Conservation (phyloP, 2,797 vertebrate genomes). For the Galago senegalensis region DNA sequence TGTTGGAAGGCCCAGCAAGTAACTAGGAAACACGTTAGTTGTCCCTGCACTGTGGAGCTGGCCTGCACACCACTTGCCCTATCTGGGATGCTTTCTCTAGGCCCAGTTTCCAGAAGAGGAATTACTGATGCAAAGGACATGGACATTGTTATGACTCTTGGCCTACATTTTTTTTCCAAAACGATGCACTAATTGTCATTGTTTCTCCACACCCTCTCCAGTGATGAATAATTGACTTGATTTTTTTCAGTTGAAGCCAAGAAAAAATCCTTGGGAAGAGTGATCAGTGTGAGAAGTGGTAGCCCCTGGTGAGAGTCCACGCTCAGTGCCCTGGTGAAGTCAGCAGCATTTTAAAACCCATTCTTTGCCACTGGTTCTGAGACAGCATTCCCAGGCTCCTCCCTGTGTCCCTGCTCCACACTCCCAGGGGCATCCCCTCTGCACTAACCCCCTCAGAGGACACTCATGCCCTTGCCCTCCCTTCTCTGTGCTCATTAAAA, state of each 20-base stretch:
- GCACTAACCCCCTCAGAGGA: too few species aligned
- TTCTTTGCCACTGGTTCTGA: background rate
- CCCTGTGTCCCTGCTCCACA: background rate
- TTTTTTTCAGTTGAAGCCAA: background rate
- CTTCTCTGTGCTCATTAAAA: background rate
- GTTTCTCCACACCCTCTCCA: background rate
- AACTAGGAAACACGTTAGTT: background rate
- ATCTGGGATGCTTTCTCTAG: background rate
- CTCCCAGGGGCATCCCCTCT: background rate
- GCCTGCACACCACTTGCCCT: too few species aligned
- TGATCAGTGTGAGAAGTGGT: background rate
- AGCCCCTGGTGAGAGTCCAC: background rate
- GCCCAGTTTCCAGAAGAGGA: background rate
- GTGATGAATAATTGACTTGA: background rate
- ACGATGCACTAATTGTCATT: background rate
- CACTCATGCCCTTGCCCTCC: background rate
- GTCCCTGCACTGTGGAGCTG: background rate
- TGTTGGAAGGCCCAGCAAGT: background rate
- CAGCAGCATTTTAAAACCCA: background rate
- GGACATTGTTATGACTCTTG: slow-evolving; percentile 30
- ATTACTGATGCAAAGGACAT: slow-evolving; percentile 19
- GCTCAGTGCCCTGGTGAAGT: background rate
- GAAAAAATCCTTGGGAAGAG: background rate
- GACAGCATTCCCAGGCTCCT: background rate
- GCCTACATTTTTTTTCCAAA: slow-evolving; percentile 37